Conservation (phyloP, 2,797 vertebrate species). For the Petrocephalus sullivani region DNA sequence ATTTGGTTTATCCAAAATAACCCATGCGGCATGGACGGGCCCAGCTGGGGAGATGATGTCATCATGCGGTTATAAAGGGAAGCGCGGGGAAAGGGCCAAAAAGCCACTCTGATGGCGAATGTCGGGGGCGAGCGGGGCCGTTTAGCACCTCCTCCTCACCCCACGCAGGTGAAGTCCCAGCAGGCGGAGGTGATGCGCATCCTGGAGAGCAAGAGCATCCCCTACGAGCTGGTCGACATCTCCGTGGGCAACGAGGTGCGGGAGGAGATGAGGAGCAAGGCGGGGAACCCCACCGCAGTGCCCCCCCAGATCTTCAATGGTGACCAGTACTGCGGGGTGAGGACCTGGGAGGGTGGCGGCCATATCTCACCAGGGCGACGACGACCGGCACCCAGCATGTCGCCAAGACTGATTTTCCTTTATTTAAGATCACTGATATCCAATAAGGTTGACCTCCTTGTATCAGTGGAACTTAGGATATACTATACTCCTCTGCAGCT, state of each 20-base stretch:
- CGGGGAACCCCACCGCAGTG: slow-evolving; percentile 76
- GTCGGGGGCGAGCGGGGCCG: background rate
- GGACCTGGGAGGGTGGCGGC: slow-evolving; percentile 29
- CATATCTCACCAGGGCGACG: background rate
- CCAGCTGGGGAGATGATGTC: background rate
- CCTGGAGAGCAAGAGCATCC: slow-evolving; percentile 85
- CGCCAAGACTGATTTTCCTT: background rate
- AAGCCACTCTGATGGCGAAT: background rate
- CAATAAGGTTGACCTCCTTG: background rate
- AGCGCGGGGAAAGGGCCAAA: background rate
- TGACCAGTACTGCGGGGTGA: slow-evolving; percentile 91
- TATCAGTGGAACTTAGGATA: background rate
- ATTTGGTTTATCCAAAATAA: background rate
- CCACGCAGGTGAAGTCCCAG: slow-evolving; percentile 84
- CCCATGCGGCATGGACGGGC: background rate
- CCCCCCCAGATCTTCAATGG: slow-evolving; percentile 93
- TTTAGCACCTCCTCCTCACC: background rate
- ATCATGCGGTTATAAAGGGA: background rate
- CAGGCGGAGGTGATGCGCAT: slow-evolving; percentile 85
- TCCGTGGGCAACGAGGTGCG: slow-evolving; percentile 78
- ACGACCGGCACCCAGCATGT: background rate
- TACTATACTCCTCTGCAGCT: background rate
- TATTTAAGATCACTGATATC: background rate
- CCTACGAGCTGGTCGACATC: slow-evolving; percentile 87
- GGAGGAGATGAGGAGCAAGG: slow-evolving; percentile 85